Conservation (phyloP, 2,113 vertebrate species). For the Merops nubicus region DNA sequence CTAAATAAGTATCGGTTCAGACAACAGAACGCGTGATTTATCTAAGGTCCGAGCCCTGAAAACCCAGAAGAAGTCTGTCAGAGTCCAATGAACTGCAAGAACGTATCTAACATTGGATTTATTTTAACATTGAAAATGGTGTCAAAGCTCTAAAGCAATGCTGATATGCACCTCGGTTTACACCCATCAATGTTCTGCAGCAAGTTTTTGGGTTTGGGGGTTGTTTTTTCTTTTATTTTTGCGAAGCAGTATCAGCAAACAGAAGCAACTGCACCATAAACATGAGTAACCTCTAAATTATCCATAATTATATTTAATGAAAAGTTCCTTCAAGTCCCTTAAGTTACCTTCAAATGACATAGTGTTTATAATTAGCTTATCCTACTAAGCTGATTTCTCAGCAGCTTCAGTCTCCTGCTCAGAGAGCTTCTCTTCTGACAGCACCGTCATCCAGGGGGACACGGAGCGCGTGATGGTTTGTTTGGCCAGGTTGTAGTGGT, state of each 20-base stretch:
- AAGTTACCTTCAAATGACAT: conserved; percentile 72
- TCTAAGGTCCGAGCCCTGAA: conserved; percentile 39
- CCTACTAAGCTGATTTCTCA: conserved; percentile 87
- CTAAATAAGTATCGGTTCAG: not conserved
- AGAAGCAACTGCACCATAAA: conserved; percentile 82
- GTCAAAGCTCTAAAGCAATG: conserved; percentile 63
- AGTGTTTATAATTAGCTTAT: conserved; percentile 38
- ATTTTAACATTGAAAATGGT: conserved; percentile 41
- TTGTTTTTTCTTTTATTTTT: conserved; percentile 42
- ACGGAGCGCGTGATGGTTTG: conserved; percentile 92
- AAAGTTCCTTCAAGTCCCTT: conserved; percentile 77
- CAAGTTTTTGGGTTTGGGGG: conserved; percentile 3
- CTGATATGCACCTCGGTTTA: conserved; percentile 48
- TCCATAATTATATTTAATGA: conserved; percentile 69
- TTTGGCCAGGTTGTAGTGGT: conserved; percentile 95
- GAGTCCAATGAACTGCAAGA: conserved; percentile 60
- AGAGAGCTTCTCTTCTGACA: conserved; percentile 93
- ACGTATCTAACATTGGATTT: not conserved
- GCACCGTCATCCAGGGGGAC: conserved; percentile 94
- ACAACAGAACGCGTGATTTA: conserved; percentile 21
- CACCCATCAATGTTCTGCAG: conserved; percentile 66
- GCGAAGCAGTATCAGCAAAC: conserved; percentile 82
- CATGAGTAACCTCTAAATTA: conserved; percentile 83
- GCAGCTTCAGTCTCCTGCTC: conserved; percentile 92
- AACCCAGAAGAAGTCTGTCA: conserved; percentile 37